Conservation (phyloP, 2,888 invertebrate species). For the Proisotoma minuta region DNA sequence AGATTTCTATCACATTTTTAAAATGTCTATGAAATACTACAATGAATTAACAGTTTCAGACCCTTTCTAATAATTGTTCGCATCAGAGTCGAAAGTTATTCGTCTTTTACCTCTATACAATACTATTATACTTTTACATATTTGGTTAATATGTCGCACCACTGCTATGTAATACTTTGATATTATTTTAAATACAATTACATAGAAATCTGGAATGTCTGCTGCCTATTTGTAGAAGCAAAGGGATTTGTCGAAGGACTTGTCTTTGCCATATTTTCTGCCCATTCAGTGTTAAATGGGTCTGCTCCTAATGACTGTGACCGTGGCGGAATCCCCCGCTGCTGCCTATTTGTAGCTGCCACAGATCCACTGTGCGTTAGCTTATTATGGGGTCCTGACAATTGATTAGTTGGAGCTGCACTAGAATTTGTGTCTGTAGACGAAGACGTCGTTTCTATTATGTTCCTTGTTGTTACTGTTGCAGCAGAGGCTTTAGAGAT, state of each 20-base stretch:
- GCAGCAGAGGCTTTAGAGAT: neutral
- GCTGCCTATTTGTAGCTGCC: conserved; percentile 32
- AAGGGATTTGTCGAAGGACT: conserved; percentile 47
- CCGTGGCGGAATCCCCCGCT: conserved; percentile 40
- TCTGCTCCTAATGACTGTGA: conserved; percentile 53
- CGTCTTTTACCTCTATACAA: too few relatives aligned
- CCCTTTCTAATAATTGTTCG: too few relatives aligned
- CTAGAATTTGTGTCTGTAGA: conserved; percentile 12
- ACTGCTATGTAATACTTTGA: too few relatives aligned
- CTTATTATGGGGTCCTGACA: neutral
- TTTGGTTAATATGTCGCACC: too few relatives aligned
- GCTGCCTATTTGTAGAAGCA: conserved; percentile 39
- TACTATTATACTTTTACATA: too few relatives aligned
- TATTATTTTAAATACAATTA: conserved; percentile 22
- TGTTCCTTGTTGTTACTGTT: neutral
- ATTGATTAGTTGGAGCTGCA: neutral
- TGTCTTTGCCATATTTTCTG: conserved; percentile 58
- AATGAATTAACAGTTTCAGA: too few relatives aligned
- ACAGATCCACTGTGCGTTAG: conserved; percentile 36
- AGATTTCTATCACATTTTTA: too few relatives aligned
- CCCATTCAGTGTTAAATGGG: conserved; percentile 84
- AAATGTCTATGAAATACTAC: too few relatives aligned
- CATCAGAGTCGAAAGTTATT: too few relatives aligned
- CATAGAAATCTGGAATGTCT: conserved; percentile 48
- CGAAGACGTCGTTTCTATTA: conserved; percentile 9